Base-by-base conservation (phyloP, 2,888 invertebrate genomes). In the Hedya salicella region DNA sequence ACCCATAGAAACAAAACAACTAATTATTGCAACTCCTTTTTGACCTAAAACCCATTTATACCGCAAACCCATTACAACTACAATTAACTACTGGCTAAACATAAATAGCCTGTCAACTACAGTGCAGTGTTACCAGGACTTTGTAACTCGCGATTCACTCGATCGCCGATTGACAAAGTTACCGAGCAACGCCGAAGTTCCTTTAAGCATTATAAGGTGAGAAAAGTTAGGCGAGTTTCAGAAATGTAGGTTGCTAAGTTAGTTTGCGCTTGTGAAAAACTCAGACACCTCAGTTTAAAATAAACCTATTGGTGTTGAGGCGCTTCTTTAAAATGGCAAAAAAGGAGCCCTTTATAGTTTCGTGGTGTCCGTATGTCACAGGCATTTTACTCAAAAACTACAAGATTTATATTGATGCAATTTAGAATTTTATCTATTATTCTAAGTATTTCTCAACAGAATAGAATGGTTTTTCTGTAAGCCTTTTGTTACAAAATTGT, bases 101-200 rank as follows among this genome's bases (percentile, higher is more conserved):
- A 53, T 59, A 50, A 65, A 65, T 60, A 16, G 39, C 65, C 65
- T 65, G 65, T 65, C 65, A 65, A 44, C 14, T 16, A 40, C 65
- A 65, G 50, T 59, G 44, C 65, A 53, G 52, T 30, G 46, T 52
- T 40, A 59, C 57, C 17, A 52, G 11, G 17, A 21, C 32, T 57
- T 49, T 16, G 21, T 30, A 63, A 63, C 56, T 63, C 49, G 49
- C 13, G 39, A 53, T 46, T 53, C 49, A 14, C 39, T 60, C 60
- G 61, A 66, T 66, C 32, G 48, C 54, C 61, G 61, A 60, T 65
- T 48, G 59, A 52, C 42, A 50, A 54, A 66, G 60, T 61, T 66
- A 39, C 30, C 13, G 21, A 50, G 57, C 57, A 66, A 61, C 61
- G 49, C 53, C 60, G 9, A 61, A 66, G 54, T 66, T 66, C 62